Conservation (phyloP, 1,140 invertebrate species). For the Eriosoma lanigerum region DNA sequence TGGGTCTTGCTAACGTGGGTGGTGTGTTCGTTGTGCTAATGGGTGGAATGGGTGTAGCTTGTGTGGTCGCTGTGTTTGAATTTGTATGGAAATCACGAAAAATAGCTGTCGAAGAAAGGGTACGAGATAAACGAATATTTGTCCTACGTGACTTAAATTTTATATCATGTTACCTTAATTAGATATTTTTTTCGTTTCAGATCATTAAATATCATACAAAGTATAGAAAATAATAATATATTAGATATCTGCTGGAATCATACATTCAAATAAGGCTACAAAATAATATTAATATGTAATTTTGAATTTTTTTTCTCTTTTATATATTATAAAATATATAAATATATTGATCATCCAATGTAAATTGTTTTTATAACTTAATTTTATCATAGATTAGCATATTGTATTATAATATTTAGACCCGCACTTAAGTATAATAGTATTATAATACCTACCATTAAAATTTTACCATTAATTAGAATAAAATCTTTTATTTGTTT, state of each 20-base stretch:
- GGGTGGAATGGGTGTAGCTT: conserved; percentile 85
- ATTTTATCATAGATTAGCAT: too few relatives aligned
- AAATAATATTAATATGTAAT: not conserved
- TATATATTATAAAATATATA: too few relatives aligned
- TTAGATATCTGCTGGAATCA: not conserved
- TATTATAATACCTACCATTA: too few relatives aligned
- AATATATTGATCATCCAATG: too few relatives aligned
- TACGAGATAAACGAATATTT: conserved; percentile 56
- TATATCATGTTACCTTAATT: not conserved
- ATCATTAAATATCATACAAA: conserved; percentile 44
- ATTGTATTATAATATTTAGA: too few relatives aligned
- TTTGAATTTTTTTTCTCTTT: not conserved
- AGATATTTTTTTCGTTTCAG: not conserved
- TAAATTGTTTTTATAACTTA: too few relatives aligned
- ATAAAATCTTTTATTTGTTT: too few relatives aligned
- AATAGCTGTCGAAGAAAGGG: conserved; percentile 85
- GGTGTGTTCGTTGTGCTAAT: conserved; percentile 94
- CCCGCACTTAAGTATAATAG: too few relatives aligned
- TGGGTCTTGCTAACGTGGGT: conserved; percentile 88
- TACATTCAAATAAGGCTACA: not conserved
- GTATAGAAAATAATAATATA: conserved; percentile 14
- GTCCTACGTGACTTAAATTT: not conserved
- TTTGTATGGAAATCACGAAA: conserved; percentile 92
- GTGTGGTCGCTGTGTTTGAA: conserved; percentile 85
- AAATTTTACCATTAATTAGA: too few relatives aligned